These are phyloP conservation scores for Psittacula derbiana DNA, from an alignment of 2,797 vertebrate genomes.

Conservation along the genomic window DNA sequence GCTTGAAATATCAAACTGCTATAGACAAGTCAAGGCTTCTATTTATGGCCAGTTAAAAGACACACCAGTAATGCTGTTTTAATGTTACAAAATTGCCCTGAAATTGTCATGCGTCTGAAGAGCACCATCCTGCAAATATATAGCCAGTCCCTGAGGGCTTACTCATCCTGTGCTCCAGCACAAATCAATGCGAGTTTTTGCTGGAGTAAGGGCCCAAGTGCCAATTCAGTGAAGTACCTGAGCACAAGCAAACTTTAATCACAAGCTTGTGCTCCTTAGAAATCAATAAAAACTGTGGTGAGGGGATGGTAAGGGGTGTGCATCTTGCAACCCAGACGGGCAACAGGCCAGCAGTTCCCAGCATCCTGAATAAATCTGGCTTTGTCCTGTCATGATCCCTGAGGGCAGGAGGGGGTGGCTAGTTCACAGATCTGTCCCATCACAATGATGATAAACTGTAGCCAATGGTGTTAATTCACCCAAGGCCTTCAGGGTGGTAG, in stretches of 20 bases:
- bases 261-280: background rate
- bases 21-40: background rate
- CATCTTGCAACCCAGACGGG: rapidly evolving
- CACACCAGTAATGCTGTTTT: background rate
- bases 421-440: background rate
- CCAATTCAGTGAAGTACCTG: background rate
- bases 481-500: background rate
- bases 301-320: background rate
- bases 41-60: constrained; percentile 52
- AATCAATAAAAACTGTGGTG: background rate
- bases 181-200: constrained; percentile 11
- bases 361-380: background rate
- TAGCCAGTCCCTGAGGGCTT: background rate
- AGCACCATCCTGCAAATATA: background rate
- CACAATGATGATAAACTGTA: background rate
- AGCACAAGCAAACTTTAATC: constrained; percentile 21
- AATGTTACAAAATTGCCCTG: constrained; percentile 47
- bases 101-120: constrained; percentile 46
- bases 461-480: background rate
- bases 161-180: constrained; percentile 15
- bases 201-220: constrained; percentile 3
- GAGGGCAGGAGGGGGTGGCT: background rate
- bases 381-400: background rate
- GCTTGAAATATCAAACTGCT: background rate
- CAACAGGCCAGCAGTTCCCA: rapidly evolving